phyloP scores from a whole-genome alignment of 2,888 invertebrate genomes.

The Dichetophora obliterata region DNA sequence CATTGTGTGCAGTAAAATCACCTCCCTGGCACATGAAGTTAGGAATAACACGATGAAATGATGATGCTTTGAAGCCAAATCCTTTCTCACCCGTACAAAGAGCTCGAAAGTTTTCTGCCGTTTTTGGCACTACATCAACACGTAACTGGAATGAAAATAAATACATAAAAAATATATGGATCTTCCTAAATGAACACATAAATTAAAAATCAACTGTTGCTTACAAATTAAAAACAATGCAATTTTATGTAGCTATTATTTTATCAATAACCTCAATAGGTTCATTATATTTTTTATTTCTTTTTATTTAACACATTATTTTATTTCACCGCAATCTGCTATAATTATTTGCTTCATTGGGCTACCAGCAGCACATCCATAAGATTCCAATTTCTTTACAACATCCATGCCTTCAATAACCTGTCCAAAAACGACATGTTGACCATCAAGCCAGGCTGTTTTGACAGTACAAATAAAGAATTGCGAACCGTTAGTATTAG shows the following conservation, averaged over 20 bases:
- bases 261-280: conserved; percentile 59
- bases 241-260: not conserved
- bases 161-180: conserved; percentile 5
- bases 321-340: conserved; percentile 84
- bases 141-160: conserved; percentile 77
- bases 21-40: conserved; percentile 98
- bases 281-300: not conserved
- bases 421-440: conserved; percentile 92
- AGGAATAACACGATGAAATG: conserved; percentile 95
- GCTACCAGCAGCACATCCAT: conserved; percentile 85
- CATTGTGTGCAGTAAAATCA: conserved; percentile 94
- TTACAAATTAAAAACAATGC: not conserved
- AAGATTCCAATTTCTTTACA: conserved; percentile 83
- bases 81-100: conserved; percentile 96
- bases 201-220: not conserved
- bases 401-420: conserved; percentile 92
- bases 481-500: conserved; percentile 94
- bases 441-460: conserved; percentile 90
- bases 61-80: conserved; percentile 91
- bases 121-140: conserved; percentile 91
- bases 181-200: not conserved
- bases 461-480: conserved; percentile 93
- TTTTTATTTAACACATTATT: conserved; percentile 44
- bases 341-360: conserved; percentile 83
- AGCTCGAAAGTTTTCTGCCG: conserved; percentile 95